phyloP scores from a whole-genome alignment of 2,113 vertebrate genomes.

The Gila orcuttii region DNA sequence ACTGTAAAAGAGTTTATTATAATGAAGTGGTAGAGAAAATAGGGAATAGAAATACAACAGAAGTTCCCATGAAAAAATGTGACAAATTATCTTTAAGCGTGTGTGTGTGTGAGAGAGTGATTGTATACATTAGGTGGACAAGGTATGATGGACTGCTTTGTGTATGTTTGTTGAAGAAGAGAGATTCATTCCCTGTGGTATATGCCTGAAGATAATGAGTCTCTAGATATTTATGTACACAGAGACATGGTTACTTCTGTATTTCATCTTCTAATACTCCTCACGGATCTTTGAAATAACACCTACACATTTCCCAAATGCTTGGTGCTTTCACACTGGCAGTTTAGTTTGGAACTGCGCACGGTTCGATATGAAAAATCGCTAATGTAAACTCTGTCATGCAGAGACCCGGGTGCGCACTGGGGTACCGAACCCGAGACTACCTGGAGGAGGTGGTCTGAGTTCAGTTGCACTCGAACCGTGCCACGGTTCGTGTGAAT shows the following conservation, averaged over 20 bases:
- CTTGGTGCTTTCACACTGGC: no score
- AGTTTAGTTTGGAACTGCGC: no score
- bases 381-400: no score
- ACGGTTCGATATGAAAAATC: no score
- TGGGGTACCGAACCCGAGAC: no score
- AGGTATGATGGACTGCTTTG: constrained; percentile 2
- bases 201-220: constrained; percentile 35
- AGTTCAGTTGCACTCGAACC: no score
- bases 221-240: constrained; percentile 30
- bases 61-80: background rate
- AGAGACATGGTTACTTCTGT: background rate
- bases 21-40: background rate
- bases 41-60: background rate
- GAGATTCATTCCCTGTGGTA: constrained; percentile 16
- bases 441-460: no score
- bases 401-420: no score
- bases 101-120: background rate
- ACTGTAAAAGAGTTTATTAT: background rate
- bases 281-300: constrained; percentile 32
- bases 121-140: background rate
- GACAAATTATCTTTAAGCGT: background rate
- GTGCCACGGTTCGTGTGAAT: no score
- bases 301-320: constrained; percentile 6
- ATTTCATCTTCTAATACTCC: constrained; percentile 14
- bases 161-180: background rate